Base-by-base conservation (phyloP, 2,888 invertebrate species). In the Andrena chrysosceles region DNA sequence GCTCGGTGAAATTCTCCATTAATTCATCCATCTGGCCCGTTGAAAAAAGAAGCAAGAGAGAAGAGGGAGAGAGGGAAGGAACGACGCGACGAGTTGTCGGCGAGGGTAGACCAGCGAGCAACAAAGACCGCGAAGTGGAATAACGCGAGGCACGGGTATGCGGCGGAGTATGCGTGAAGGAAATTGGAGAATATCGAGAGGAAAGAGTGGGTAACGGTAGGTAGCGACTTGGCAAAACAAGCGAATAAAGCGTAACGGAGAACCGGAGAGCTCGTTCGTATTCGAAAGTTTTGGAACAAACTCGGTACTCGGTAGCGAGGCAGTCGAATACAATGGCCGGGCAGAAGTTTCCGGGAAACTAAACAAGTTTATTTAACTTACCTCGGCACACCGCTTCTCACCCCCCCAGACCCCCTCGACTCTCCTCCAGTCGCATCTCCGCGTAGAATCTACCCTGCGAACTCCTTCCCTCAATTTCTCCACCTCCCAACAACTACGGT, bases 351-450 rank as follows among this genome's bases (percentile, higher is more conserved):
- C 89, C 86, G 88, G 89, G 86, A 91, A 93, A 91, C 93, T 93
- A 93, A 93, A 93, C 93, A 92, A 93, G 93, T 93, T 93, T 93
- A 93, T 93, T 93, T 93, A 93, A 93, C 92, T 92, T 93, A 91
- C 89, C 91, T 90, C 87, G 77, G 88, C 84, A 81, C 87, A 87
- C 86, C 84, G 83, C 73, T 79, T 84, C 81, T 78, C 81, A 73
- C 82, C 70, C 82, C 71, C 56, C 33, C 62, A 31, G 49, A 42
- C 77, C 54, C 69, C 76, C 71, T 23, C 84, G 59, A 49, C 78
- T 75, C 77, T 78, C 75, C 80, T 20, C 66, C 48, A 63, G 49
- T 70, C 67, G 72, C 69, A 77, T 71, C 77, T 56, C 75, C 69
- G 60, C 66, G 48, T 67, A 20, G 77, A 79, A 70, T 80, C 79